Evolutionary conservation across 35 echinoderm and acorn worm species (phyloP).

Genomic region (Ophiothrix spiculata): DNA sequence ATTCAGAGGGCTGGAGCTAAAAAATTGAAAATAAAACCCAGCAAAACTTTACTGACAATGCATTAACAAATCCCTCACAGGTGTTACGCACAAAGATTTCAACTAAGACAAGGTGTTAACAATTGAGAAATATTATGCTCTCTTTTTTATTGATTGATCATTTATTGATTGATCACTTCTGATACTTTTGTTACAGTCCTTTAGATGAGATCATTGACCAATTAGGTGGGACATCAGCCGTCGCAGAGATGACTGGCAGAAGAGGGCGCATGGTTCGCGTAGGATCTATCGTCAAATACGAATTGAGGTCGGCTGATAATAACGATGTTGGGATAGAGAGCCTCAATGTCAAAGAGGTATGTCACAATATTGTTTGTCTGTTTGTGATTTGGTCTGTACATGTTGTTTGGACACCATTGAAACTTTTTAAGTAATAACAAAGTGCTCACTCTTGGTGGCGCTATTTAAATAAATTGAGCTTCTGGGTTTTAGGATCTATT

Average conservation of each 20-base stretch:
- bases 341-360: slow-evolving; percentile 91
- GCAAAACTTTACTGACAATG: background rate
- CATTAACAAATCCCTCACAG: background rate
- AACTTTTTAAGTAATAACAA: too few species aligned
- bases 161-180: background rate
- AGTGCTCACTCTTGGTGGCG: too few species aligned
- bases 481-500: too few species aligned
- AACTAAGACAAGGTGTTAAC: background rate
- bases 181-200: slow-evolving; percentile 51
- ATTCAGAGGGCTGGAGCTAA: background rate
- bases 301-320: slow-evolving; percentile 51
- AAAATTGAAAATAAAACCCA: background rate
- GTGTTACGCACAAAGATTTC: background rate
- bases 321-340: slow-evolving; percentile 66
- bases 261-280: slow-evolving; percentile 75
- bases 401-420: too few species aligned
- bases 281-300: slow-evolving; percentile 39
- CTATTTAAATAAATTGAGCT: too few species aligned
- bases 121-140: background rate
- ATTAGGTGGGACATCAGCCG: slow-evolving; percentile 65
- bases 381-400: background rate
- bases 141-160: background rate
- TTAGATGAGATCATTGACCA: slow-evolving; percentile 95
- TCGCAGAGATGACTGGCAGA: slow-evolving; percentile 92
- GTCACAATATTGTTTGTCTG: background rate